Evolutionary conservation across 2,888 invertebrate species (phyloP).

Genomic region (Timandra comae): DNA sequence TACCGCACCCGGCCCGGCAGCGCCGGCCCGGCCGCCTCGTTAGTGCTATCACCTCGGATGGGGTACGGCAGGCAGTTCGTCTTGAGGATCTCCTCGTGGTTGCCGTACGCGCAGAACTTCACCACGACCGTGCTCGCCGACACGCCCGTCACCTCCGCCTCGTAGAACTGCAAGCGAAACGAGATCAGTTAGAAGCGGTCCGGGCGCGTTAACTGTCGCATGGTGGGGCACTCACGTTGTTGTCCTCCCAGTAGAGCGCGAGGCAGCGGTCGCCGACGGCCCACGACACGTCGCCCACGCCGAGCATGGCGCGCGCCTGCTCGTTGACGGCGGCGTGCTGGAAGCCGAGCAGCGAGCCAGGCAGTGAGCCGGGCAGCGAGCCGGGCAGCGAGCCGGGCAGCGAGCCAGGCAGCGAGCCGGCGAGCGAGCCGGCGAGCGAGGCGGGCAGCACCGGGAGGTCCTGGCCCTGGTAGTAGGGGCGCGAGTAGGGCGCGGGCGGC

Average conservation of each 20-base stretch:
- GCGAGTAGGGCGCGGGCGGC: constrained; percentile 20
- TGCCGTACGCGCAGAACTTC: constrained; percentile 90
- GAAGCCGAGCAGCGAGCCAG: constrained; percentile 65
- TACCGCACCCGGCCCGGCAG: no score
- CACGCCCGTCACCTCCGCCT: constrained; percentile 87
- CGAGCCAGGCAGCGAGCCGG: constrained; percentile 68
- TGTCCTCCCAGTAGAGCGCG: constrained; percentile 96
- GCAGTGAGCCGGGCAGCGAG: constrained; percentile 52
- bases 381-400: constrained; percentile 72
- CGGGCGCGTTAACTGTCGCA: no score
- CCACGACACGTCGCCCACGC: constrained; percentile 79
- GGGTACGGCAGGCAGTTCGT: constrained; percentile 85
- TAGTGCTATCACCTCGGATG: constrained; percentile 65
- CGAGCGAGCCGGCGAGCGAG: constrained; percentile 60
- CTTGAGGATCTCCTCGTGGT: constrained; percentile 91
- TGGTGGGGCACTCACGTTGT: constrained; percentile 78
- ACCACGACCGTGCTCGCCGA: constrained; percentile 91
- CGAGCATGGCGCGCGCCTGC: constrained; percentile 71
- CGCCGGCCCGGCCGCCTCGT: no score
- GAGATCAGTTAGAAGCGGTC: no score
- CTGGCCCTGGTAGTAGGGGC: constrained; percentile 36
- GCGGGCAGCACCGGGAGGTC: constrained; percentile 42
- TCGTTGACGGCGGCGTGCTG: constrained; percentile 72
- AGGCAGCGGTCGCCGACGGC: constrained; percentile 88
- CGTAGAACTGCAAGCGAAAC: constrained; percentile 81